Base-by-base conservation (phyloP, 2,888 invertebrate species). In the Rhogogaster chlorosoma region DNA sequence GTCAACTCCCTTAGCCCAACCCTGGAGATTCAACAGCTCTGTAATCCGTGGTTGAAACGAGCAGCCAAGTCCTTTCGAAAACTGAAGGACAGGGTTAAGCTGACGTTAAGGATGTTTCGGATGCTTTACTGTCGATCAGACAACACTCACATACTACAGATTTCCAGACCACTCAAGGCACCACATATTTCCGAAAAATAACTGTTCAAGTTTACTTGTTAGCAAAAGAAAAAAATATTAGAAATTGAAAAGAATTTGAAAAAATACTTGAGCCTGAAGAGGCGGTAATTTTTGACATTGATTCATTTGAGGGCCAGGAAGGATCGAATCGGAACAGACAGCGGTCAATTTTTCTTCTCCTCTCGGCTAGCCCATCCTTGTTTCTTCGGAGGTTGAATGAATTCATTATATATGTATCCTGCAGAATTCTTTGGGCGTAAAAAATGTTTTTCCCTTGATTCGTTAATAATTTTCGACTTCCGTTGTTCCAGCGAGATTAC, bases 401-500 rank as follows among this genome's bases (percentile, higher is more conserved):
- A 18, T 67, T 1, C 70, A 38, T 70, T 32, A 18, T 38, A 70
- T 36, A 42, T 73, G 15, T 42, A 38, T 73, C 38, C 38, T 29
- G 9, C 12, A 42, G 38, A 73, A 73, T 73, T 42, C 22, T 73
- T 42, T 26, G 77, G 53, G 77, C n/a, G 49, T 77, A 53, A 49
- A 53, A 77, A 77, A 53, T 38, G 38, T 77, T 32, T n/a, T 32
- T 18, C 53, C 77, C 77, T 53, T 77, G 77, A 77, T 77, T 77
- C 77, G 29, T 77, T 77, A 77, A 77, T 77, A 77, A 77, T 77
- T 77, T 49, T 77, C 77, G 29, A 77, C 29, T 77, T 77, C 49
- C 77, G 53, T 77, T 77, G 53, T 77, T 53, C 53, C 77, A 53
- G 45, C 29, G 77, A 77, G 77, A 77, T 77, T 77, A 77, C 77